These are phyloP conservation scores for Pollenia angustigena DNA, from an alignment of 2,888 invertebrate species.

Conservation along the genomic window DNA sequence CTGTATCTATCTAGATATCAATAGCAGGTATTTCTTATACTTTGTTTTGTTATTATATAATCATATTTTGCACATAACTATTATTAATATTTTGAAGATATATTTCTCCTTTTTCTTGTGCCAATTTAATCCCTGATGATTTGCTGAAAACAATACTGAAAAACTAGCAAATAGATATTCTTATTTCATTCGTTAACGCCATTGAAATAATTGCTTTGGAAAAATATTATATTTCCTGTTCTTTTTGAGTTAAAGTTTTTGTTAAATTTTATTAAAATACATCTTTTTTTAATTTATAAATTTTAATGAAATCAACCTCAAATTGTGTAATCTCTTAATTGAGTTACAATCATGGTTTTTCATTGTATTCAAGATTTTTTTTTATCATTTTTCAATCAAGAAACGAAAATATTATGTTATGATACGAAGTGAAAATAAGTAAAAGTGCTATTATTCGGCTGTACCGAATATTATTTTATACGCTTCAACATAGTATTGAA, in stretches of 20 bases:
- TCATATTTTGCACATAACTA: constrained; percentile 62
- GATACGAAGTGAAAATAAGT: too few species aligned
- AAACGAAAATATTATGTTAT: too few species aligned
- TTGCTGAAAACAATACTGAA: constrained; percentile 34
- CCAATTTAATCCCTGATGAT: constrained; percentile 64
- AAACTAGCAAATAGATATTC: not conserved
- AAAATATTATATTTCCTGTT: constrained; percentile 69
- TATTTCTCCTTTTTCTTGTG: not conserved
- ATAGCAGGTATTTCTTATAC: constrained; percentile 29
- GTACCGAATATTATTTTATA: too few species aligned
- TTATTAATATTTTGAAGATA: constrained; percentile 42
- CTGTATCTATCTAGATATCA: not conserved
- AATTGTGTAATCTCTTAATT: constrained; percentile 65
- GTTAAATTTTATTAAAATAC: constrained; percentile 17
- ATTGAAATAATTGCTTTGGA: constrained; percentile 59
- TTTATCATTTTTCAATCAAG: too few species aligned
- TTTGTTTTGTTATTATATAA: constrained; percentile 54
- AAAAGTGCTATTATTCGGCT: too few species aligned
- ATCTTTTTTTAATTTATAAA: not conserved
- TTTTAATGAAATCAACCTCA: constrained; percentile 41
- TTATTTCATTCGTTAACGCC: constrained; percentile 11
- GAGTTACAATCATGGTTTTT: constrained; percentile 26
- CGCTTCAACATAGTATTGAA: too few species aligned
- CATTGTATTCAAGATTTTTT: not conserved
- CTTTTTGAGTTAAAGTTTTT: constrained; percentile 34